A percentile compares a stretch with the other conserved stretches of the same genome.
Evolutionary conservation across 2,797 vertebrate genomes (phyloP).

Genomic region (Eurystomus glaucurus): DNA sequence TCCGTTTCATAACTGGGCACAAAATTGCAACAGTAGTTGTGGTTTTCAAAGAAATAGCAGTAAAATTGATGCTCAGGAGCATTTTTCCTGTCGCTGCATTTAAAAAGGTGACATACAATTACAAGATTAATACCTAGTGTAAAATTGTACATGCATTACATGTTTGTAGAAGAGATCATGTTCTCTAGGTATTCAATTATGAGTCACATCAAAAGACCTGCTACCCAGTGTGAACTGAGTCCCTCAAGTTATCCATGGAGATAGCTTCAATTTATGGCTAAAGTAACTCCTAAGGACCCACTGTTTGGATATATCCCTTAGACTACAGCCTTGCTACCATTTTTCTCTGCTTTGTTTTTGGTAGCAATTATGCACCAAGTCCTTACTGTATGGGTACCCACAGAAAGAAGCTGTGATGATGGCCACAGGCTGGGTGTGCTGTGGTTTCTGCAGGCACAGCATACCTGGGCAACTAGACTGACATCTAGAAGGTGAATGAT

Average conservation of each 20-base stretch:
- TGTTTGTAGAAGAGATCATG: not conserved
- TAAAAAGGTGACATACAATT: not conserved
- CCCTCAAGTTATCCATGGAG: not conserved
- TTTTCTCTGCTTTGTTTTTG: accelerated
- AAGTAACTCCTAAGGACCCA: not conserved
- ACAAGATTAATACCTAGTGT: not conserved
- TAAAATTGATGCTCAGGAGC: not conserved
- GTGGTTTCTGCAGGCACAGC: not conserved
- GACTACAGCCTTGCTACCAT: not conserved
- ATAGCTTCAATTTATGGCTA: not conserved
- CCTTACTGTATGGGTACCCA: not conserved
- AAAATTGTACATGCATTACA: not conserved
- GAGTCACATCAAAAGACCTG: not conserved
- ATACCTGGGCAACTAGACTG: not conserved
- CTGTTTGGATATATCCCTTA: not conserved
- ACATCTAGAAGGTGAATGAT: not conserved
- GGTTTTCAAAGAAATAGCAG: not conserved
- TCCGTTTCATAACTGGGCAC: not conserved
- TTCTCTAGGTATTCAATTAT: not conserved
- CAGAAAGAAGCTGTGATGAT: not conserved
- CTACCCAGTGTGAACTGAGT: not conserved
- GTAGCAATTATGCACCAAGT: not conserved
- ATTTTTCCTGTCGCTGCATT: not conserved
- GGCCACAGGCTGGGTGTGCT: not conserved
- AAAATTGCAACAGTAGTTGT: not conserved